These are phyloP conservation scores for Struthio camelus DNA, from an alignment of 2,113 vertebrate genomes.

Conservation along the genomic window DNA sequence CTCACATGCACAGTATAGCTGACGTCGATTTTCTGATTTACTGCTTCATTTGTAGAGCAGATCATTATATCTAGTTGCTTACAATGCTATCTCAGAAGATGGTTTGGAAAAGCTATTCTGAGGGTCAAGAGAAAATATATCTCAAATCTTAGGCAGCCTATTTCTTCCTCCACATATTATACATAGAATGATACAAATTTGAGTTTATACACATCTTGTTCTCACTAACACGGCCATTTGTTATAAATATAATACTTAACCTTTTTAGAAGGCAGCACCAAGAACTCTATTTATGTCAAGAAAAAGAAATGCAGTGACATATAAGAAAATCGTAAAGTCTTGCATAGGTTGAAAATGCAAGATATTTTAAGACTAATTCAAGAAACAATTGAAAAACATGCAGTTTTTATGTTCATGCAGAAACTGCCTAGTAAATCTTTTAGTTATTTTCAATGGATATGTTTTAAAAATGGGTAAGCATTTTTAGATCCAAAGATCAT, in stretches of 20 bases:
- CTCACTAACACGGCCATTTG: neutral
- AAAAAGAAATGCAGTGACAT: constrained; percentile 6
- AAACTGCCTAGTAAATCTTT: constrained; percentile 15
- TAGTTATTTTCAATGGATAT: constrained; percentile 7
- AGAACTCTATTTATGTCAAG: neutral
- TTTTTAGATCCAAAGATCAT: constrained; percentile 52
- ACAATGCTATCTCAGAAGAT: neutral
- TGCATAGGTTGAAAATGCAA: constrained; percentile 6
- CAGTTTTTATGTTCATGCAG: constrained; percentile 12
- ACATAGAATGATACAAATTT: neutral
- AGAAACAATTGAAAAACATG: neutral
- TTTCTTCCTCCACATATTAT: neutral
- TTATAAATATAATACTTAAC: constrained; percentile 9
- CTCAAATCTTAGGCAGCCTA: neutral
- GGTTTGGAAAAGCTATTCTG: neutral
- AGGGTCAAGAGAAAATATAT: constrained; percentile 6
- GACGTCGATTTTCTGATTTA: neutral
- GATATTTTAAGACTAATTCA: neutral
- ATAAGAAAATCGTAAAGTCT: neutral
- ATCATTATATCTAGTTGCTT: neutral
- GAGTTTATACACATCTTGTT: neutral
- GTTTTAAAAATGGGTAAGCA: constrained; percentile 3
- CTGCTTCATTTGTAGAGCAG: neutral
- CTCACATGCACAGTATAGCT: neutral
- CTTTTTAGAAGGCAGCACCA: neutral